phyloP scores from a whole-genome alignment of 2,113 vertebrate species.

The Plectropomus leopardus region DNA sequence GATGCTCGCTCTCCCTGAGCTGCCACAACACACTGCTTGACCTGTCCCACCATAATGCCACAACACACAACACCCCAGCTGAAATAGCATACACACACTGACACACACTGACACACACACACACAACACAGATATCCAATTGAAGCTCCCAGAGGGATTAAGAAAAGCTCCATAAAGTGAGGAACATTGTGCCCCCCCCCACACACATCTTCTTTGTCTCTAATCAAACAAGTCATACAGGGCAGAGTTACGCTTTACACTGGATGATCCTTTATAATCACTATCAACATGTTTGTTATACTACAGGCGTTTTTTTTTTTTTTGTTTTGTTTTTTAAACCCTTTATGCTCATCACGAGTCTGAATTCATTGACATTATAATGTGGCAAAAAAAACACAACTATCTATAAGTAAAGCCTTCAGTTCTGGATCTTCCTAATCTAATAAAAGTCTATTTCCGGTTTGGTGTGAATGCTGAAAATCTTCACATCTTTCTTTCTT shows the following conservation, averaged over 20 bases:
- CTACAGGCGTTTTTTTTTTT: neutral
- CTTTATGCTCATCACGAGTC: neutral
- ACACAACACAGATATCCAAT: constrained; percentile 43
- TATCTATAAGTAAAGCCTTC: neutral
- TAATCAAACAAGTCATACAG: constrained; percentile 53
- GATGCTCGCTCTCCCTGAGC: constrained; percentile 53
- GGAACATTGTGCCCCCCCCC: constrained; percentile 20
- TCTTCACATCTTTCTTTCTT: constrained; percentile 13
- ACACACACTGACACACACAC: constrained; percentile 27
- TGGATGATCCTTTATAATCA: constrained; percentile 53
- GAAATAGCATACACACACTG: constrained; percentile 39
- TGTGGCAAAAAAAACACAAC: neutral
- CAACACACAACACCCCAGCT: constrained; percentile 38
- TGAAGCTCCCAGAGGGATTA: constrained; percentile 71
- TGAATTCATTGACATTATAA: neutral
- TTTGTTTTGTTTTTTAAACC: constrained; percentile 1
- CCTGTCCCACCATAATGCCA: constrained; percentile 56
- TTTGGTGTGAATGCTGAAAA: neutral
- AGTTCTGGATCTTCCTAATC: neutral
- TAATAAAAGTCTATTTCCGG: neutral
- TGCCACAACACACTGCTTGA: constrained; percentile 45
- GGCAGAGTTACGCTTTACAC: constrained; percentile 26
- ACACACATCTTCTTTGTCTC: constrained; percentile 38
- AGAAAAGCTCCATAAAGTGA: constrained; percentile 65
- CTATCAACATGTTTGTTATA: constrained; percentile 15